phyloP scores from a whole-genome alignment of 2,797 vertebrate species.

The Florisuga fusca region DNA sequence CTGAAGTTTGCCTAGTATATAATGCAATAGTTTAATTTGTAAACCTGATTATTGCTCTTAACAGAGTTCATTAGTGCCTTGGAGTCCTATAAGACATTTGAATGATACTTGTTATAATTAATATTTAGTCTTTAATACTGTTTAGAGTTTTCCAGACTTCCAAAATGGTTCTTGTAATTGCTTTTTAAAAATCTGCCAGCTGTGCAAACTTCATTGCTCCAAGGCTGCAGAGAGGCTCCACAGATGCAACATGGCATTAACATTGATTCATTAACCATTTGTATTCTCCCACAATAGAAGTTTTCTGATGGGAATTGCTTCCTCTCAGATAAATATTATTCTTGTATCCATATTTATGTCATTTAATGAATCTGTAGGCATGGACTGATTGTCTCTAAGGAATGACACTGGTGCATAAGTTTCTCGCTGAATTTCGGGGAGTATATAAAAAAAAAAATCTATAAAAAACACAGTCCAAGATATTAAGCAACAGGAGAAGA shows the following conservation, averaged over 20 bases:
- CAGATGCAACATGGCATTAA: background rate
- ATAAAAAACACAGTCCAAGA: background rate
- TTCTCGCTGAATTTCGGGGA: background rate
- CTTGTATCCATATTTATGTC: background rate
- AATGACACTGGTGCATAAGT: background rate
- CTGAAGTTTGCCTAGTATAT: constrained; percentile 2
- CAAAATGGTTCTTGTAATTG: constrained; percentile 36
- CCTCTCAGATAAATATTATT: background rate
- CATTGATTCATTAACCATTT: background rate
- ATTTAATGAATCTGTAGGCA: background rate
- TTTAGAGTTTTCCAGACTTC: constrained; percentile 43
- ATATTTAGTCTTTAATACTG: constrained; percentile 58
- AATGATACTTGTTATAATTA: constrained; percentile 70
- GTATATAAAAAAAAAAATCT: background rate
- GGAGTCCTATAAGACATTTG: constrained; percentile 26
- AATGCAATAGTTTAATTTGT: constrained; percentile 51
- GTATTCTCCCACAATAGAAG: background rate
- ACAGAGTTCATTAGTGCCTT: constrained; percentile 50
- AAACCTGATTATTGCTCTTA: constrained; percentile 65
- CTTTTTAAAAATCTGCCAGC: background rate
- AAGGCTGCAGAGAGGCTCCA: background rate
- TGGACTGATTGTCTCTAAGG: background rate
- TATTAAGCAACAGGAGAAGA: too few species aligned
- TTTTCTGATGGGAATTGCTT: background rate
- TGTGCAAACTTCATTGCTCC: background rate